Evolutionary conservation across 2,797 vertebrate genomes (phyloP), one percentile per base, ranked within the genome.

Genomic region (Hyperoplus immaculatus): DNA sequence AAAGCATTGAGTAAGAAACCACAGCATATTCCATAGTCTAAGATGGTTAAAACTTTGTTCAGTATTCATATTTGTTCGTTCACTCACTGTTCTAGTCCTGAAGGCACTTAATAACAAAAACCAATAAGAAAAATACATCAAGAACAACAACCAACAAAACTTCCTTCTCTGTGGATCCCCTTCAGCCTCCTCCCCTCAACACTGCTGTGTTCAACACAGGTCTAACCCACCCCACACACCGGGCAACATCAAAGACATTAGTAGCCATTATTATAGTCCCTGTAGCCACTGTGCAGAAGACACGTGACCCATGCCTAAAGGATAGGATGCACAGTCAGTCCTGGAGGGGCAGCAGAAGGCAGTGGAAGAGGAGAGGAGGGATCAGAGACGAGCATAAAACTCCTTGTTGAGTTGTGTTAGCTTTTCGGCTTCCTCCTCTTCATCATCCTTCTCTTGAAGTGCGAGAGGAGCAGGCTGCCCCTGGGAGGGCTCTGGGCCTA

Each of bases 61-160:
- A 72, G 79, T 89, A 84, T 81, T 89, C 84, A 76, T 84, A 84
- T 90, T 88, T 91, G 84, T 91, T 93, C 51, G 51, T 87, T 88
- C 84, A 89, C 73, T 88, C 84, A 89, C 73, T 86, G 75, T 80
- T 89, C 77, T 92, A 86, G 86, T 95, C 83, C 93, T 94, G 92
- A 97, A 99, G 98, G 98, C 98, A 98, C 97, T 98, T 97, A 89
- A 95, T 95, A 71, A 88, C 61, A 86, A 91, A 90, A 84, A 82
- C 77, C 83, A 91, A 92, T 78, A 86, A 72, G 55, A 84, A 89
- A 80, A 73, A 82, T 29, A 87, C 80, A 89, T 70, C 86, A 94
- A 87, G 75, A 92, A 89, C 50, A 92, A 89, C 29, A 49, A 73
- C 16, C 49, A 84, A 87, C 78, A 87, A 89, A 63, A 86, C 61